Base-by-base conservation (phyloP, 2,797 vertebrate species). In the Stomatorhinus walkeri region DNA sequence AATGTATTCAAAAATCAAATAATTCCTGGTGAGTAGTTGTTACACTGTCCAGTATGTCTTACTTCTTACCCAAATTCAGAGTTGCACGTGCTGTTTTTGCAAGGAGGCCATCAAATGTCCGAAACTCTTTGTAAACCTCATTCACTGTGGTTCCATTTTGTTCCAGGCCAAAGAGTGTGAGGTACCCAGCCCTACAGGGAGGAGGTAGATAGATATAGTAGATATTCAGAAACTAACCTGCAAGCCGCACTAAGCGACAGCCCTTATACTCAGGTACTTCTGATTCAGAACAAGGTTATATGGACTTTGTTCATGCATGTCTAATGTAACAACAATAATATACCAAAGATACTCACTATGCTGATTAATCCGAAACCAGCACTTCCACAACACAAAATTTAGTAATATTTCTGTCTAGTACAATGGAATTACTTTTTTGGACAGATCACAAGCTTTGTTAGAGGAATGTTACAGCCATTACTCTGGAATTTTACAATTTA, bases 171-270 rank as follows among this genome's bases (percentile, higher is more conserved):
- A 95, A 97, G 81, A 97, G 86, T 0, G 95, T 96, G 7, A 96
- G 93, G 91, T 96, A 98, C 16, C 97, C 97, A 0, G 96, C 95
- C 91, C 97, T 98, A 91, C 24, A 81, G 4, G 10, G 91, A 56
- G 9, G 49, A 24, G 36, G 28, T 22, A 12, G 36, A 5, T 40
- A 52, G 56, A 32, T 32, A n/a, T n/a, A n/a, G n/a, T n/a, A 28
- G 5, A 68, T 5, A 68, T 28, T 14, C 4, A 68, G 64, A 68
- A 68, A 32, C 28, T 68, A 68, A 32, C 28, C 64, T 32, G 12
- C 28, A 68, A 68, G 4, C 64, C 4, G 4, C 64, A 36, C 24
- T 68, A 32, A 68, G 64, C 1, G 4, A 68, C 12, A 5, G 24
- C 28, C 64, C 28, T 68, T 32, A 68, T 36, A 68, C 12, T 68